These are phyloP conservation scores for Ecdyonurus torrentis DNA, from an alignment of 2,888 invertebrate genomes.

Conservation along the genomic window DNA sequence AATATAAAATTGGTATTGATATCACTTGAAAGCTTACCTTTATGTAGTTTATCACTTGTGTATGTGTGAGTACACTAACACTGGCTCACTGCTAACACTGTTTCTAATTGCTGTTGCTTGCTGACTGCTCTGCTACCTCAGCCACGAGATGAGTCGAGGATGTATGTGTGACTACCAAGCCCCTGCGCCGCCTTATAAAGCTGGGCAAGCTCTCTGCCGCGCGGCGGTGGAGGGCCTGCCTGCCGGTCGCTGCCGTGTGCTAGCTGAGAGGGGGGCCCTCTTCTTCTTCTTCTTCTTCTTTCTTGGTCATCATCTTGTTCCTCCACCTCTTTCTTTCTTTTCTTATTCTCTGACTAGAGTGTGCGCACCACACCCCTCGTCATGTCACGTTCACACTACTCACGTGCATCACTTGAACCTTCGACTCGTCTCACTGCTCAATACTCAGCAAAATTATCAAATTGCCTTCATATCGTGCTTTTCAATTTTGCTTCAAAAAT, in stretches of 20 bases:
- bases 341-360: not conserved
- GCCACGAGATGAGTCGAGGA: not conserved
- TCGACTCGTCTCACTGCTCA: no score
- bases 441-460: no score
- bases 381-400: not conserved
- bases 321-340: not conserved
- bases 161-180: not conserved
- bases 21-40: no score
- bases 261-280: not conserved
- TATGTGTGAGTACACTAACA: not conserved
- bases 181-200: constrained; percentile 3
- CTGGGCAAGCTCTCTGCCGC: no score
- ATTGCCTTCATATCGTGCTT: no score
- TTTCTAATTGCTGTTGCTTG: not conserved
- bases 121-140: not conserved
- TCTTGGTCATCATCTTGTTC: not conserved
- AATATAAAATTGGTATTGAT: no score
- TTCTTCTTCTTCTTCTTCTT: not conserved
- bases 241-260: not conserved
- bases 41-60: no score
- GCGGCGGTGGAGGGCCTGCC: not conserved
- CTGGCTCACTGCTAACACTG: not conserved
- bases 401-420: no score
- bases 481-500: no score
- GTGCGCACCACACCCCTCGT: not conserved